A percentile compares a stretch with the other conserved stretches of the same genome.
Conservation (phyloP, 2,113 vertebrate species). For the Hemibagrus wyckioides region DNA sequence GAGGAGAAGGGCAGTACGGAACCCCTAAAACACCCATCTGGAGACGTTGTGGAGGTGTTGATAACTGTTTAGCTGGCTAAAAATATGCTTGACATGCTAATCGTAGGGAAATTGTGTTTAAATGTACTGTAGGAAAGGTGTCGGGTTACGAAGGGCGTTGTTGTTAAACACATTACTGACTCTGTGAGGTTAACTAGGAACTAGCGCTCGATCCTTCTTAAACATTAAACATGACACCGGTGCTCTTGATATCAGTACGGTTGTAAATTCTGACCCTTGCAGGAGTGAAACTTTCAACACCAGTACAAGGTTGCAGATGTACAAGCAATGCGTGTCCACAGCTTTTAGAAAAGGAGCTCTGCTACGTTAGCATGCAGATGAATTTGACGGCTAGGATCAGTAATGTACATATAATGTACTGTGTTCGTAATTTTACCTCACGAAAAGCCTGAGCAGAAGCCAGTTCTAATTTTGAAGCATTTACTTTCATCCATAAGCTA, state of each 20-base stretch:
- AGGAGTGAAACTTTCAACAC: not conserved
- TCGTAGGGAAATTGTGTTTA: not conserved
- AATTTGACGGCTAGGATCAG: not conserved
- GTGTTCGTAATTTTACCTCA: not conserved
- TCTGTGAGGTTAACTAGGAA: constrained; percentile 14
- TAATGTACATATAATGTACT: not conserved
- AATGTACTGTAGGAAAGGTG: not conserved
- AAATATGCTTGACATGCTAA: not conserved
- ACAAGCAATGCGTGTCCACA: not conserved
- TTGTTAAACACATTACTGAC: not conserved
- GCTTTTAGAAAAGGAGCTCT: not conserved
- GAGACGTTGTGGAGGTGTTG: constrained; percentile 7
- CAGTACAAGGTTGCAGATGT: not conserved
- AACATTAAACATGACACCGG: not conserved
- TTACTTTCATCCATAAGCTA: not conserved
- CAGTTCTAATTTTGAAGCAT: not conserved
- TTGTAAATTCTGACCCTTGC: not conserved
- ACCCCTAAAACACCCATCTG: constrained; percentile 15
- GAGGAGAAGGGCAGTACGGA: constrained; percentile 11
- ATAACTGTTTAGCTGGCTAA: not conserved
- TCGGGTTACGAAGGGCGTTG: not conserved
- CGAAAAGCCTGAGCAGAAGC: not conserved
- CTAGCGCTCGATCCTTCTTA: not conserved
- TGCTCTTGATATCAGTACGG: not conserved
- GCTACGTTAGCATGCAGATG: not conserved